A percentile compares a stretch with the other conserved stretches of the same genome.
Conservation (phyloP, 2,888 invertebrate genomes). For the Drosophila meridionalis region DNA sequence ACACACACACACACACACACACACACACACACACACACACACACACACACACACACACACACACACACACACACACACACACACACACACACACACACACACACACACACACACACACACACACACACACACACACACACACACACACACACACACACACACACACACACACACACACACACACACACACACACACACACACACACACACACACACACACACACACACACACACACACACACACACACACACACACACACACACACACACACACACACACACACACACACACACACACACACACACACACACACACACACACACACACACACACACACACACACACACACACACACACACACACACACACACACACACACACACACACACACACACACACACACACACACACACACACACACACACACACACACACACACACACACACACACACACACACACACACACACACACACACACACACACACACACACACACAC, state of each 20-base stretch:
- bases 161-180: constrained; percentile 26
- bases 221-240: constrained; percentile 26
- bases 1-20: constrained; percentile 26
- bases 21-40: constrained; percentile 26
- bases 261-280: constrained; percentile 26
- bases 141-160: constrained; percentile 26
- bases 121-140: constrained; percentile 26
- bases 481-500: constrained; percentile 26
- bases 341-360: constrained; percentile 26
- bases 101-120: constrained; percentile 26
- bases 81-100: constrained; percentile 26
- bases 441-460: constrained; percentile 26
- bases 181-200: constrained; percentile 26
- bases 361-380: constrained; percentile 26
- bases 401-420: constrained; percentile 26
- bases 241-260: constrained; percentile 26
- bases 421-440: constrained; percentile 26
- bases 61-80: constrained; percentile 26
- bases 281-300: constrained; percentile 26
- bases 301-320: constrained; percentile 26
- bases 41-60: constrained; percentile 26
- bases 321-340: constrained; percentile 26
- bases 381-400: constrained; percentile 26
- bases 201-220: constrained; percentile 26
- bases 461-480: constrained; percentile 26